phyloP scores from a whole-genome alignment of 2,113 vertebrate genomes.

The Phylloscopus trochiloides region DNA sequence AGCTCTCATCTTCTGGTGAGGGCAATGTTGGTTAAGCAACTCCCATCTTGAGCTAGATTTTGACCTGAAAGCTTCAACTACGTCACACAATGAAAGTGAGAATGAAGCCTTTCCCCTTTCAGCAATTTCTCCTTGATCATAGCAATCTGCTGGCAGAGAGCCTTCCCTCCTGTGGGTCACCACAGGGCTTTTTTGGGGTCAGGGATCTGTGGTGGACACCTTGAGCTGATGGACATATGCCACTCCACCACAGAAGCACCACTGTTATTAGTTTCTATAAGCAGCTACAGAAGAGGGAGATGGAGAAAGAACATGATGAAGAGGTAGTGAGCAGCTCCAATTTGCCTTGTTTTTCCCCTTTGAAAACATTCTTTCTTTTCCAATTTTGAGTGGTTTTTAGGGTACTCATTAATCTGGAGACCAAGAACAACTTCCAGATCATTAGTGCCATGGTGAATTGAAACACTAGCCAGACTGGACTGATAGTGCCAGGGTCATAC shows the following conservation, averaged over 20 bases:
- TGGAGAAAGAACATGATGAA: neutral
- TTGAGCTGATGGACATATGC: accelerated
- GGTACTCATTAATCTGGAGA: slow-evolving; percentile 76
- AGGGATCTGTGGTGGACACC: neutral
- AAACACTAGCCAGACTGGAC: slow-evolving; percentile 73
- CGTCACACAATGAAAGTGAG: neutral
- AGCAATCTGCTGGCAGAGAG: neutral
- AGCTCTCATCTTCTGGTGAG: neutral
- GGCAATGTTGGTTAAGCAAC: neutral
- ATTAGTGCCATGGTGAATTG: slow-evolving; percentile 70
- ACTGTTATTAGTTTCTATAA: accelerated
- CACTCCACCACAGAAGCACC: accelerated
- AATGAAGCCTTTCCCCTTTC: neutral
- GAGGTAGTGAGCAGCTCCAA: neutral
- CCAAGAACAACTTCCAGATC: slow-evolving; percentile 76
- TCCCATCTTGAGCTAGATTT: neutral
- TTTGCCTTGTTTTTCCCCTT: slow-evolving; percentile 25
- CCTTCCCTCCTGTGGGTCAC: neutral
- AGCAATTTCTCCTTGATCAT: neutral
- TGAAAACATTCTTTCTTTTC: slow-evolving; percentile 62
- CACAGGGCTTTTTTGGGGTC: accelerated
- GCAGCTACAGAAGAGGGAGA: neutral
- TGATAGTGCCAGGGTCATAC: slow-evolving; percentile 75
- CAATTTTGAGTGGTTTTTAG: slow-evolving; percentile 71
- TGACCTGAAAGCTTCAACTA: accelerated